These are phyloP conservation scores for Limnephilus lunatus DNA, from an alignment of 2,888 invertebrate species.

Conservation along the genomic window DNA sequence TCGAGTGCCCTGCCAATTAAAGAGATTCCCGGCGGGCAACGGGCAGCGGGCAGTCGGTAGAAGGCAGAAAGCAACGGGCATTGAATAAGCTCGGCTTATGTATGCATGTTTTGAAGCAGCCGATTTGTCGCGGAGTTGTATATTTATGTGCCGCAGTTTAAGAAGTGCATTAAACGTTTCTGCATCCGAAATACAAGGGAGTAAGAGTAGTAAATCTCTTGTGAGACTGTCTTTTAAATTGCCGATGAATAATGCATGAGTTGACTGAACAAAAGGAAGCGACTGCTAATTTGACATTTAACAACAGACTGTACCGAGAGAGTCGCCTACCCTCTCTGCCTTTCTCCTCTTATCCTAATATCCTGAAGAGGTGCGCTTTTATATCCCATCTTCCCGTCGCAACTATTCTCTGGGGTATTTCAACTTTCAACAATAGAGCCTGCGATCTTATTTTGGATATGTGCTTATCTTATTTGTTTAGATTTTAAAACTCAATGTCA, in stretches of 20 bases:
- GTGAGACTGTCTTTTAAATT: slow-evolving; percentile 31
- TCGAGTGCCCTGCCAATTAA: not conserved
- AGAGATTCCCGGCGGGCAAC: not conserved
- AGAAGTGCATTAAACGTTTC: slow-evolving; percentile 29
- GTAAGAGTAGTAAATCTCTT: slow-evolving; percentile 44
- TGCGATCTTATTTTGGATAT: not conserved
- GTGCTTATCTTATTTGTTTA: not conserved
- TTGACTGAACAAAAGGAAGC: slow-evolving; percentile 61
- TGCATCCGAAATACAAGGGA: slow-evolving; percentile 42
- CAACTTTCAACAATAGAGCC: not conserved
- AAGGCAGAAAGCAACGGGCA: not conserved
- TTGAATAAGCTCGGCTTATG: not conserved
- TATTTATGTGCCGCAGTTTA: slow-evolving; percentile 14
- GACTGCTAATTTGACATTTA: slow-evolving; percentile 65
- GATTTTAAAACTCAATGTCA: not conserved
- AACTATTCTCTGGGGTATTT: not conserved
- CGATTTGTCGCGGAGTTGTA: slow-evolving; percentile 19
- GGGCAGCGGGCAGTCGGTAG: too few species aligned
- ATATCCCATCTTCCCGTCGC: not conserved
- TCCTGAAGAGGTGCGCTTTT: not conserved
- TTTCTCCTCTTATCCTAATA: slow-evolving; percentile 7
- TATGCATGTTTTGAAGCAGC: not conserved
- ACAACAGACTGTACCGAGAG: slow-evolving; percentile 56
- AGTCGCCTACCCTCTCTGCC: not conserved
- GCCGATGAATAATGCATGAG: slow-evolving; percentile 62